These are phyloP conservation scores for Drosophila mojavensis DNA, from an alignment of 1,140 invertebrate genomes.

Conservation along the genomic window DNA sequence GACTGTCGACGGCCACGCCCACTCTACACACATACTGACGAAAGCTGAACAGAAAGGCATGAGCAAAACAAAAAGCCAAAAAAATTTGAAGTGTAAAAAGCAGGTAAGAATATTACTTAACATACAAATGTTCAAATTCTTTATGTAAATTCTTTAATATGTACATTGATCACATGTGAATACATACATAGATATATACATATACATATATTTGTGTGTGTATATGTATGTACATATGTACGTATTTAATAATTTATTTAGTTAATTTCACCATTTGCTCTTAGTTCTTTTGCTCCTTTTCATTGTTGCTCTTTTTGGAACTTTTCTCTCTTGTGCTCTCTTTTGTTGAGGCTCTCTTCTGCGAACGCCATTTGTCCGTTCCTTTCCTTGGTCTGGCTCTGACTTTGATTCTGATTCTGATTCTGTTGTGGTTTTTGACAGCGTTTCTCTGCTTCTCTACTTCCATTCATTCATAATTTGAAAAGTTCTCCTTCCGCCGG, in stretches of 20 bases:
- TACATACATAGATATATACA: neutral
- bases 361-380: conserved; percentile 15
- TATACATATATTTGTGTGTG: neutral
- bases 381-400: conserved; percentile 44
- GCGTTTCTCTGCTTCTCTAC: conserved; percentile 1
- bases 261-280: too few relatives aligned
- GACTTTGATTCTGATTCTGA: conserved; percentile 23
- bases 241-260: neutral
- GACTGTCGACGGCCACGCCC: too few relatives aligned
- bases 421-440: conserved; percentile 32
- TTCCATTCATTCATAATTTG: conserved; percentile 62
- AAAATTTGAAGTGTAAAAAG: too few relatives aligned
- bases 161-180: neutral
- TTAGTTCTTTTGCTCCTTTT: too few relatives aligned
- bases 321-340: too few relatives aligned
- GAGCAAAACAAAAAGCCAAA: too few relatives aligned
- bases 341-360: neutral
- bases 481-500: conserved; percentile 41
- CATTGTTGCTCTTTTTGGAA: too few relatives aligned
- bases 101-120: too few relatives aligned
- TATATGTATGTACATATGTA: neutral
- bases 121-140: too few relatives aligned
- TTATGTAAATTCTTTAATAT: too few relatives aligned
- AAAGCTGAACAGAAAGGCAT: too few relatives aligned
- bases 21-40: too few relatives aligned